A percentile compares a stretch with the other conserved stretches of the same genome.
Conservation (phyloP, 2,113 vertebrate genomes). For the Opisthocomus hoazin region DNA sequence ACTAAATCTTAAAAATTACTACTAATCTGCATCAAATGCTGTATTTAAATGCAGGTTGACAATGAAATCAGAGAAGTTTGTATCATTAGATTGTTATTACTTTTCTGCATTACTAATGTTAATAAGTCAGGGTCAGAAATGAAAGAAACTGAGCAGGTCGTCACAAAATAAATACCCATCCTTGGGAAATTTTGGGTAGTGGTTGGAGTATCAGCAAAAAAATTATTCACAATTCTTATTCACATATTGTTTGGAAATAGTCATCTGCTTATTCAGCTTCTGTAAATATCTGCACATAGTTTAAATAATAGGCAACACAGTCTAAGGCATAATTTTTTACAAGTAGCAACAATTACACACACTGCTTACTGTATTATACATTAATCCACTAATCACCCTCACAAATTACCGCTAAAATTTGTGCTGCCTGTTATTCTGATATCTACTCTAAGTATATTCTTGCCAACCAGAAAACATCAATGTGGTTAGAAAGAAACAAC, state of each 20-base stretch:
- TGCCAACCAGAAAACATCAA: neutral
- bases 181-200: neutral
- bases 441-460: neutral
- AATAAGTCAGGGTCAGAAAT: neutral
- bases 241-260: neutral
- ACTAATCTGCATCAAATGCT: neutral
- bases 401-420: neutral
- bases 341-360: neutral
- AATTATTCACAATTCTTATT: neutral
- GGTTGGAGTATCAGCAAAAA: neutral
- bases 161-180: neutral
- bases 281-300: neutral
- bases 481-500: neutral
- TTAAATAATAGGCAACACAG: neutral
- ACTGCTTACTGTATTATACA: neutral
- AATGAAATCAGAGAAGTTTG: neutral
- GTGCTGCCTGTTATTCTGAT: neutral
- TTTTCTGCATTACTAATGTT: neutral
- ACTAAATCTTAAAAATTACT: neutral
- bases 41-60: neutral
- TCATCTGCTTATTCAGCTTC: neutral
- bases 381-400: neutral
- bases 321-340: neutral
- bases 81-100: neutral
- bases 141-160: neutral